Evolutionary conservation across 2,797 vertebrate species (phyloP).

Genomic region (Prionace glauca): DNA sequence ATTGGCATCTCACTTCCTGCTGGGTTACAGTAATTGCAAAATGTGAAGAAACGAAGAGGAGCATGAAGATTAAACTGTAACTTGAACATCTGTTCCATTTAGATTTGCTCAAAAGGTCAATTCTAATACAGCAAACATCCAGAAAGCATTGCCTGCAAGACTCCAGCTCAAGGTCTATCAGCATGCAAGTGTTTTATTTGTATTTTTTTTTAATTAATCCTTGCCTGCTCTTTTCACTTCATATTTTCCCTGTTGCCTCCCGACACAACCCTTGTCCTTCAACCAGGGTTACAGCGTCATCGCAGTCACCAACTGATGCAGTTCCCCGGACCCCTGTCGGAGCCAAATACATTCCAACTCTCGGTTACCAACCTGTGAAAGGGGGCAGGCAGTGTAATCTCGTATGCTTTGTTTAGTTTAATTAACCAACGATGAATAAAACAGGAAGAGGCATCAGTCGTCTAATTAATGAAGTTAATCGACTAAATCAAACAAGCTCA

Average conservation of each 20-base stretch:
- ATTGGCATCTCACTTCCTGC: not conserved
- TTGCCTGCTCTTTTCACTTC: not conserved
- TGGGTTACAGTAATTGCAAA: slow-evolving; percentile 16
- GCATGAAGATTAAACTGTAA: not conserved
- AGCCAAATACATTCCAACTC: not conserved
- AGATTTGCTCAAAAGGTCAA: slow-evolving; percentile 27
- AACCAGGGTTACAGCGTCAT: not conserved
- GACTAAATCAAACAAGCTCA: not conserved
- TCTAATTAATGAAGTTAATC: slow-evolving; percentile 15
- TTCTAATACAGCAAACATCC: not conserved
- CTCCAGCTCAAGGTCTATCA: slow-evolving; percentile 5
- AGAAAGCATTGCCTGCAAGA: not conserved
- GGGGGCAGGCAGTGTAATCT: not conserved
- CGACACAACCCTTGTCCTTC: not conserved
- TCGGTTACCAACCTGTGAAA: not conserved
- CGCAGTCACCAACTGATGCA: not conserved
- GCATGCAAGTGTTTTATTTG: not conserved
- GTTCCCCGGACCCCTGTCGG: not conserved
- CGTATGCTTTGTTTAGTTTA: not conserved
- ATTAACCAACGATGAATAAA: slow-evolving; percentile 6
- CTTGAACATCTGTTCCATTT: slow-evolving; percentile 29
- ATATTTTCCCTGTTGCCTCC: not conserved
- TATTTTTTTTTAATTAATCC: not conserved
- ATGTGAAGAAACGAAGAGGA: not conserved
- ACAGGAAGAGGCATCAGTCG: not conserved